Base-by-base conservation (phyloP, 1,140 invertebrate species). In the Bursaphelenchus mucronatus region DNA sequence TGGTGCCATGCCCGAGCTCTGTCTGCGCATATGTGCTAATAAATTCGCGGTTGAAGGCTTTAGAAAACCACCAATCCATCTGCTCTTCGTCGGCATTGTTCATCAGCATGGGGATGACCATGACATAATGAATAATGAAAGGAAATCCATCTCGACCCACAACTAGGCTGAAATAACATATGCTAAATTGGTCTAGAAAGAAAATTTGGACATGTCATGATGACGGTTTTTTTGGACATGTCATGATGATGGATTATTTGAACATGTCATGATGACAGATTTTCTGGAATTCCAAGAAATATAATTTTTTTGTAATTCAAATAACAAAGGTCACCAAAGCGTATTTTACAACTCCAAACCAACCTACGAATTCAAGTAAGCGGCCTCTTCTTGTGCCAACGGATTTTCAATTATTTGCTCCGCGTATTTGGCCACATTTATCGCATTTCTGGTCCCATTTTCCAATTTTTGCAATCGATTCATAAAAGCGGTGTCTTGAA, bases 1-100 rank as follows among this genome's bases (percentile, higher is more conserved):
- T 93, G 8, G 92, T 93, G 9, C 85, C 84, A 63, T 65, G 61
- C 1, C 61, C 62, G 30, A 65, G 82, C 83, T 94, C 92, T 17
- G 92, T 94, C 86, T 94, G 92, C 57, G 91, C 91, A 83, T 94
- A 94, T 19, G 91, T 92, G 61, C 91, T 91, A 75, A 95, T 87
- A 68, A 95, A 90, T 74, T 87, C 86, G 61, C 88, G 87, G 67
- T 86, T 86, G 86, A 89, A 89, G 8, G 90, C 90, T 76, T 87
- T 86, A 13, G 86, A 85, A 47, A 94, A 86, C 91, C 91, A 94
- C 76, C 89, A 86, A 9, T 86, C 87, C 79, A 90, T 89, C 81
- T 95, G 92, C 64, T 93, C 89, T 49, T 88, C 83, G 0, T 87
- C 90, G 1, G 87, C 59, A 57, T 66, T 66, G 63, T 55, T 67